Conservation (phyloP, 2,113 vertebrate genomes). For the Henicopernis longicauda region DNA sequence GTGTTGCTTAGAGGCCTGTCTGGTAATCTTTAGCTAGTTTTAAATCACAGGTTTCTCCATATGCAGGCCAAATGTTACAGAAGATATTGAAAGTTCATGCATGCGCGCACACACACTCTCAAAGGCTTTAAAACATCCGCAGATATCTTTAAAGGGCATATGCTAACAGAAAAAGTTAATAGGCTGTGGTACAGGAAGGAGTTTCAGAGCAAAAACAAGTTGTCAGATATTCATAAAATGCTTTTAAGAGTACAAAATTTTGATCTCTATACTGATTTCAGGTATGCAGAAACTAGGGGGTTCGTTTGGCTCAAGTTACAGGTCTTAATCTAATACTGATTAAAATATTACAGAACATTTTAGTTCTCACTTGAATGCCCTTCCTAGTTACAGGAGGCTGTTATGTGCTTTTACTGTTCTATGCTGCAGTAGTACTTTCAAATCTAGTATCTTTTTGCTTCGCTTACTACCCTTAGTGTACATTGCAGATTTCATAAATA, state of each 20-base stretch:
- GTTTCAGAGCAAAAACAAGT: neutral
- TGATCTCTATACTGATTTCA: neutral
- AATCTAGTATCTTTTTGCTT: neutral
- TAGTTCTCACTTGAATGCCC: neutral
- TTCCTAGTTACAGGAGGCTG: neutral
- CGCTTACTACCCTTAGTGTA: neutral
- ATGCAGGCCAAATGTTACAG: constrained; percentile 73
- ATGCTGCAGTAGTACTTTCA: neutral
- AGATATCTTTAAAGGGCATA: neutral
- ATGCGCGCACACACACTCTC: neutral
- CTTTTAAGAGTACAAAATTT: neutral
- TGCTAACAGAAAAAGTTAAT: constrained; percentile 36
- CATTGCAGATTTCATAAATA: neutral
- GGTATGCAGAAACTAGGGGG: neutral
- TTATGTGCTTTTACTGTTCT: neutral
- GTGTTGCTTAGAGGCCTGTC: constrained; percentile 65
- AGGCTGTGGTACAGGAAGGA: neutral
- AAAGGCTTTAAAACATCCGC: constrained; percentile 35
- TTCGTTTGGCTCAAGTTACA: neutral
- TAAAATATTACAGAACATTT: neutral
- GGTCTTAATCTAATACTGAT: neutral
- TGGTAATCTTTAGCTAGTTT: constrained; percentile 65
- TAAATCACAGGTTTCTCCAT: constrained; percentile 68
- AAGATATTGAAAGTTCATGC: constrained; percentile 42
- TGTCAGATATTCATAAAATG: neutral